Evolutionary conservation across 2,797 vertebrate species (phyloP), one percentile per base, ranked within the genome.

Genomic region (Chelmon rostratus): DNA sequence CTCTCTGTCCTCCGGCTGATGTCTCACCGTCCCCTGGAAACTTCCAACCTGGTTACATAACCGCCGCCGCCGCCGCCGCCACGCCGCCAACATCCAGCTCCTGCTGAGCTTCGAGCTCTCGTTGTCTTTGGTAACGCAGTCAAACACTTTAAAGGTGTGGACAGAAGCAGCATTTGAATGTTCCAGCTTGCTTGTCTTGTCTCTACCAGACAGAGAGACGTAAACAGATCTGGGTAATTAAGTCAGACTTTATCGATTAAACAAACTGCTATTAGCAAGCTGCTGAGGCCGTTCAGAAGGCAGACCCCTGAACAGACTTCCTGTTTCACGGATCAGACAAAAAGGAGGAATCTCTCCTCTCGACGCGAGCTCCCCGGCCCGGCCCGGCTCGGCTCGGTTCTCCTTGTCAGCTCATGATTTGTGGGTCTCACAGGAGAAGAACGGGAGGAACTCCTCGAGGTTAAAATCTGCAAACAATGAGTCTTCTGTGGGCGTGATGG

Each of bases 391-490:
- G 6, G 72, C 68, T 31, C 47, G 9, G 61, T 61, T 78, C 73
- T 61, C 68, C 68, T 81, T 88, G 83, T 89, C 87, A 76, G 64
- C 68, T 66, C 38, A 78, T 92, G 92, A 93, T 92, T 92, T 92
- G 87, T 93, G 86, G 89, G 87, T 90, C 89, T 93, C 84, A 80
- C 64, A 84, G 90, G 83, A 83, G 78, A 90, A 69, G 85, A 85
- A 69, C 47, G n/a, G 81, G 63, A 84, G 67, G 28, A 21, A 19
- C 89, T 94, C 90, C 91, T 94, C 92, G 89, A 91, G 94, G 93
- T 93, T 94, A 91, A 93, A 94, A 95, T 95, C 83, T 94, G 83
- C 81, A 95, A 95, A 95, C 81, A 95, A 95, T 95, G 87, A 91
- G 66, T 53, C 33, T 83, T 91, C 67, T 87, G 46, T 73, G 52